phyloP scores from a whole-genome alignment of 2,888 invertebrate species.

The Protodeltote pygarga region DNA sequence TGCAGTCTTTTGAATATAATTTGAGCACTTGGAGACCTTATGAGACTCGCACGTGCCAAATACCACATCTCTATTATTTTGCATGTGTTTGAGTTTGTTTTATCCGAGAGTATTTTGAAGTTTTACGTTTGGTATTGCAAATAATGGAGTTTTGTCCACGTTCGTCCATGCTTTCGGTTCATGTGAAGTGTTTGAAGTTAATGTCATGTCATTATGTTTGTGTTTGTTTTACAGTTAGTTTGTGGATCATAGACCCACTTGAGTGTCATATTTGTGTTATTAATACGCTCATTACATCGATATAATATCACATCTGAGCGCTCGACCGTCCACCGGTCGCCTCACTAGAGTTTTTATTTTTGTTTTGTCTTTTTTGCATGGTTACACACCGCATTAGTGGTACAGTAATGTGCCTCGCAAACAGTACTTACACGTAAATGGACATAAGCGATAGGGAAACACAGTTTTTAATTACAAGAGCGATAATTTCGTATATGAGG shows the following conservation, averaged over 20 bases:
- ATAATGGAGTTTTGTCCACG: conserved; percentile 58
- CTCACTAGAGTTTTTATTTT: conserved; percentile 41
- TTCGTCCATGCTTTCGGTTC: conserved; percentile 64
- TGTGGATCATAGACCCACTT: conserved; percentile 56
- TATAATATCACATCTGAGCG: conserved; percentile 30
- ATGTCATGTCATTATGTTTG: conserved; percentile 56
- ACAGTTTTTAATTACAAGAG: neutral
- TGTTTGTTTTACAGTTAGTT: conserved; percentile 65
- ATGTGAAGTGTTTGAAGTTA: conserved; percentile 63
- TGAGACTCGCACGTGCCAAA: conserved; percentile 58
- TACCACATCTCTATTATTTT: conserved; percentile 56
- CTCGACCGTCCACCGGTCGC: conserved; percentile 40
- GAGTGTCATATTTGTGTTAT: conserved; percentile 39
- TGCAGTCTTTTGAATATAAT: conserved; percentile 45
- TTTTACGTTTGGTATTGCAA: conserved; percentile 46
- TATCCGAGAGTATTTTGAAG: conserved; percentile 37
- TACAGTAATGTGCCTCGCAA: conserved; percentile 21
- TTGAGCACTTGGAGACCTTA: conserved; percentile 39
- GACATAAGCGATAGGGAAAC: neutral
- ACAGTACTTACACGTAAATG: conserved; percentile 25
- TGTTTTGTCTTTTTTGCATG: conserved; percentile 58
- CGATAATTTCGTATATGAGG: no score
- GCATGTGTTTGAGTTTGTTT: conserved; percentile 69
- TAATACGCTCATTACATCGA: conserved; percentile 44
- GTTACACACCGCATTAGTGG: conserved; percentile 44